Percentiles rank a stretch among this genome's conserved stretches.
phyloP scores from a whole-genome alignment of 2,888 invertebrate genomes.

The Tuberolachnus salignus region DNA sequence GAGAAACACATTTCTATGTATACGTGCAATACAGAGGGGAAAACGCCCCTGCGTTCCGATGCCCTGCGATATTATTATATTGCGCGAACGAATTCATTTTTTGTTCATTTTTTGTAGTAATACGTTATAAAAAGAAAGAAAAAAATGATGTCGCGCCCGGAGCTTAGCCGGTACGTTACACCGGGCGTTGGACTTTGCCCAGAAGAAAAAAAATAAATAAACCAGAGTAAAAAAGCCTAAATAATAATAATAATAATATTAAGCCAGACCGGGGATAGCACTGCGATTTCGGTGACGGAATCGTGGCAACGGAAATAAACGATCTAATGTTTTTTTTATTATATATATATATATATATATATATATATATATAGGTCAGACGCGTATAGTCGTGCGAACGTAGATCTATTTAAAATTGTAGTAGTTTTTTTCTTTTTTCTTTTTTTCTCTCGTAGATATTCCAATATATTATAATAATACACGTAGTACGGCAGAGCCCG shows the following conservation, averaged over 20 bases:
- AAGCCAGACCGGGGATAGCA: neutral
- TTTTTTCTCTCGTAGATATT: neutral
- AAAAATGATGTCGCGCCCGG: neutral
- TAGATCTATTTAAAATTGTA: neutral
- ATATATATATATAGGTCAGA: slow-evolving; percentile 30
- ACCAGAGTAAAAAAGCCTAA: slow-evolving; percentile 4
- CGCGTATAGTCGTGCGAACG: too few species aligned
- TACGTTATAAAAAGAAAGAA: too few species aligned
- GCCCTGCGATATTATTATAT: too few species aligned
- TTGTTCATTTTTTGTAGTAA: too few species aligned
- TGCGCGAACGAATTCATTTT: neutral
- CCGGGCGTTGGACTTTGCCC: slow-evolving; percentile 11
- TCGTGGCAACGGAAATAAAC: slow-evolving; percentile 28
- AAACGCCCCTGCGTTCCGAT: too few species aligned
- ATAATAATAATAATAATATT: neutral
- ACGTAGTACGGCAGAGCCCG: too few species aligned
- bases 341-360: too few species aligned
- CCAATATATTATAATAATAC: neutral
- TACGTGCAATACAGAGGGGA: too few species aligned
- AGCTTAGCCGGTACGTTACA: neutral
- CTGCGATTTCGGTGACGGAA: neutral
- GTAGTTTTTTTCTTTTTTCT: slow-evolving; percentile 1
- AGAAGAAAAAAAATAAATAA: slow-evolving; percentile 3
- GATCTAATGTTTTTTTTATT: too few species aligned
- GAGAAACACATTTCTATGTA: too few species aligned